These are phyloP conservation scores for Eupithecia tripunctaria DNA, from an alignment of 2,888 invertebrate species.

Conservation along the genomic window DNA sequence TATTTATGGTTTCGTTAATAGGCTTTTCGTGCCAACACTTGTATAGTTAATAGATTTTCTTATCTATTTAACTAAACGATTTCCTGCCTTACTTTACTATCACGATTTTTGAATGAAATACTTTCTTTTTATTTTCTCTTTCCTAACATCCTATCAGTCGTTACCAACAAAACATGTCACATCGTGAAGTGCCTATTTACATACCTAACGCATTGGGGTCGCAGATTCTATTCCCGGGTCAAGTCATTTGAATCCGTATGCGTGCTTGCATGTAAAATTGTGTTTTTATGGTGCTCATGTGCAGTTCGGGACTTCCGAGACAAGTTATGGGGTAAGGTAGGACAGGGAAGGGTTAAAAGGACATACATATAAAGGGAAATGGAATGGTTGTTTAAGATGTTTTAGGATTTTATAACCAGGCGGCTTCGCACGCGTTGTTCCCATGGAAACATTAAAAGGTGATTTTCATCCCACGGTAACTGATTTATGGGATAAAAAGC, in stretches of 20 bases:
- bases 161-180: background rate
- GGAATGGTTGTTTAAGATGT: background rate
- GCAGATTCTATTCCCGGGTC: conserved; percentile 43
- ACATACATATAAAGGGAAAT: background rate
- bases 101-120: background rate
- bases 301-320: conserved; percentile 7
- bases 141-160: background rate
- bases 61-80: background rate
- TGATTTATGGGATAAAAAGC: no score
- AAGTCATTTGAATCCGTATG: conserved; percentile 40
- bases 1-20: background rate
- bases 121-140: background rate
- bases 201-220: conserved; percentile 35
- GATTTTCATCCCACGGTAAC: no score
- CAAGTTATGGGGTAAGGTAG: conserved; percentile 5
- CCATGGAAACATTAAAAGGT: no score
- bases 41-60: background rate
- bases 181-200: conserved; percentile 44
- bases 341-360: background rate
- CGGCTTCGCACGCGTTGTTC: no score
- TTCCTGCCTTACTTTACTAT: background rate
- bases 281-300: conserved; percentile 31
- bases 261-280: conserved; percentile 35
- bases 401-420: background rate
- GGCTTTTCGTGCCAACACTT: background rate